Evolutionary conservation across 2,113 vertebrate species (phyloP).

Genomic region (Albula glossodonta): DNA sequence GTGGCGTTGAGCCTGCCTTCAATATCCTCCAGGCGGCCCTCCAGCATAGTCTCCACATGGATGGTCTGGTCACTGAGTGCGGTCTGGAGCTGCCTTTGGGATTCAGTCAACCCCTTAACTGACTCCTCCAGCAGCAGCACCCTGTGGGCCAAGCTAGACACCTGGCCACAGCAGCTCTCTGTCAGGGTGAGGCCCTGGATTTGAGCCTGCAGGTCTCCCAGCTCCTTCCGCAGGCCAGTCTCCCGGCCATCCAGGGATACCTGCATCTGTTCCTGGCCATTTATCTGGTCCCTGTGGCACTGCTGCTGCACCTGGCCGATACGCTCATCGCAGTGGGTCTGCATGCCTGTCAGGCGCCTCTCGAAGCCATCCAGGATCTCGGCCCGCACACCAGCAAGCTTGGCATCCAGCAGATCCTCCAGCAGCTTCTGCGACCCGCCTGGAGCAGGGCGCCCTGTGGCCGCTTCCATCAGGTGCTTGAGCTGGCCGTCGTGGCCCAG

Average conservation of each 20-base stretch:
- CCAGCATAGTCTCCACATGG: conserved; percentile 72
- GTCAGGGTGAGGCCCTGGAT: conserved; percentile 87
- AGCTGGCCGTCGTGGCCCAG: conserved; percentile 89
- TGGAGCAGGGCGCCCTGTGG: conserved; percentile 69
- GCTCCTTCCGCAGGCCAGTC: conserved; percentile 83
- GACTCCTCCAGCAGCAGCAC: conserved; percentile 84
- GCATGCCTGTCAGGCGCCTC: conserved; percentile 78
- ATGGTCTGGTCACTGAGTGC: conserved; percentile 69
- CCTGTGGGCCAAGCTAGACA: conserved; percentile 78
- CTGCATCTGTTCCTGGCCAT: conserved; percentile 80
- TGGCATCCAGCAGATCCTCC: conserved; percentile 79
- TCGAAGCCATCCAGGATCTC: conserved; percentile 89
- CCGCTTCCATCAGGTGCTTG: conserved; percentile 79
- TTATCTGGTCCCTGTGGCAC: conserved; percentile 84
- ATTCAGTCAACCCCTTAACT: conserved; percentile 80
- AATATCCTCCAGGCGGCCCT: conserved; percentile 78
- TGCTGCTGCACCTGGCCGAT: conserved; percentile 82
- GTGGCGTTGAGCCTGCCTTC: conserved; percentile 80
- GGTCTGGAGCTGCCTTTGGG: conserved; percentile 73
- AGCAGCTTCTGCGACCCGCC: conserved; percentile 71
- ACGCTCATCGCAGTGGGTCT: conserved; percentile 78
- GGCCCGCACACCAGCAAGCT: conserved; percentile 75
- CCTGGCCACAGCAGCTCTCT: conserved; percentile 84
- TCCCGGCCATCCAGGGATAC: conserved; percentile 87
- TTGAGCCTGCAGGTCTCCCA: conserved; percentile 83